A percentile compares a stretch with the other conserved stretches of the same genome.
These are phyloP conservation scores for Hephaestus fuliginosus DNA, from an alignment of 2,797 vertebrate species.

Conservation along the genomic window DNA sequence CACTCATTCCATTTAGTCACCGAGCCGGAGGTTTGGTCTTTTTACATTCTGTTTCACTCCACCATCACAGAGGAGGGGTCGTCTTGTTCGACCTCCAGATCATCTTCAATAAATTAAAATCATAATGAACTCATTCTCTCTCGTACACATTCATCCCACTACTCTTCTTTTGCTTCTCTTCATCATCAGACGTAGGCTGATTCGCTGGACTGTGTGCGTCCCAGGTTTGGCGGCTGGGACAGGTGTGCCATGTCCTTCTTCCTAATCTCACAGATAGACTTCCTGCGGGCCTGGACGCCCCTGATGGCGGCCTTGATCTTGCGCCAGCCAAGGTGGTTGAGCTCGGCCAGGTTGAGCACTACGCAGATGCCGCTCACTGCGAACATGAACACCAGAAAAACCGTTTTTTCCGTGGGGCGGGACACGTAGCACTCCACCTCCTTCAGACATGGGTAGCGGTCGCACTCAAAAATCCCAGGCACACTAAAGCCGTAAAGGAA, in stretches of 20 bases:
- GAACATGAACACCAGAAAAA: constrained; percentile 95
- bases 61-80: constrained; percentile 42
- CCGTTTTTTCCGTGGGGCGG: constrained; percentile 91
- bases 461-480: constrained; percentile 90
- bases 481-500: constrained; percentile 93
- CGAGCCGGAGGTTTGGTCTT: constrained; percentile 57
- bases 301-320: constrained; percentile 90
- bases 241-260: constrained; percentile 89
- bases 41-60: constrained; percentile 70
- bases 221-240: constrained; percentile 87
- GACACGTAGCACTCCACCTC: constrained; percentile 95
- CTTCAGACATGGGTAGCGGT: constrained; percentile 92
- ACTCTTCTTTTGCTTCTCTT: constrained; percentile 25
- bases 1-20: constrained; percentile 5
- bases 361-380: constrained; percentile 93
- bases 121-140: constrained; percentile 53
- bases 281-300: constrained; percentile 89
- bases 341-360: constrained; percentile 92
- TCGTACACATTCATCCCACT: constrained; percentile 62
- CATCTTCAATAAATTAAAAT: constrained; percentile 63
- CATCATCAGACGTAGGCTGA: constrained; percentile 90
- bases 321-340: constrained; percentile 93
- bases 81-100: constrained; percentile 29
- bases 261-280: constrained; percentile 88
- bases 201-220: constrained; percentile 92